phyloP scores from a whole-genome alignment of 2,113 vertebrate genomes.

The Corythoichthys haematopterus region DNA sequence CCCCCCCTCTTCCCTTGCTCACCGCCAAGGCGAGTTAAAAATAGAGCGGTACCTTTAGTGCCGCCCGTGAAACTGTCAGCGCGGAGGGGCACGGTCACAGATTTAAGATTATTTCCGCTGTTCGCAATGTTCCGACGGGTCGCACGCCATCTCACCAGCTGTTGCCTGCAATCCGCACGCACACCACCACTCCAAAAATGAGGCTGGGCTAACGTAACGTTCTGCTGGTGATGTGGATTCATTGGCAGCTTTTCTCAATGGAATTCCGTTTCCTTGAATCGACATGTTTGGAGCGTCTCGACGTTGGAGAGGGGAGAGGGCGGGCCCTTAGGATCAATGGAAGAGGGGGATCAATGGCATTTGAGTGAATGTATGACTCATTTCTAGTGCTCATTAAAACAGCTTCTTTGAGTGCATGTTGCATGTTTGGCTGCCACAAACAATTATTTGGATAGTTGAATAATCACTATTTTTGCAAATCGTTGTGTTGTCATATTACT shows the following conservation, averaged over 20 bases:
- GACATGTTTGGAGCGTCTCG: slow-evolving; percentile 20
- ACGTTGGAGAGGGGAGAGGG: slow-evolving; percentile 28
- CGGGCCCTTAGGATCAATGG: neutral
- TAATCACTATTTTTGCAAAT: too few relatives aligned
- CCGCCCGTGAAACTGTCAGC: slow-evolving; percentile 15
- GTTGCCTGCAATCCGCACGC: neutral
- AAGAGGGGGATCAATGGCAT: neutral
- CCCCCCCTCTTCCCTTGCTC: neutral
- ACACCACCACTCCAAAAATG: neutral
- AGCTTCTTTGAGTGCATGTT: too few relatives aligned
- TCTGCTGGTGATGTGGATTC: neutral
- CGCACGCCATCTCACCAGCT: neutral
- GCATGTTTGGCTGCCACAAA: too few relatives aligned
- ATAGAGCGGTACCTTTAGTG: slow-evolving; percentile 57
- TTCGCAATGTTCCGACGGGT: neutral
- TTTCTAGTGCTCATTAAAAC: neutral
- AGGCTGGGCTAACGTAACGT: neutral
- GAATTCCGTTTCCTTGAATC: slow-evolving; percentile 53
- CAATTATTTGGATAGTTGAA: too few relatives aligned
- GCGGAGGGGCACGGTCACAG: slow-evolving; percentile 29
- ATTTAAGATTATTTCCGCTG: slow-evolving; percentile 10
- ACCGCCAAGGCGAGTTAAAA: slow-evolving; percentile 68
- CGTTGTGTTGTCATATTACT: too few relatives aligned
- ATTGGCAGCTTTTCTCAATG: slow-evolving; percentile 49
- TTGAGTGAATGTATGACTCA: neutral